A percentile compares a stretch with the other conserved stretches of the same genome.
phyloP scores from a whole-genome alignment of 2,113 vertebrate species.

The Benitochromis conjunctus region DNA sequence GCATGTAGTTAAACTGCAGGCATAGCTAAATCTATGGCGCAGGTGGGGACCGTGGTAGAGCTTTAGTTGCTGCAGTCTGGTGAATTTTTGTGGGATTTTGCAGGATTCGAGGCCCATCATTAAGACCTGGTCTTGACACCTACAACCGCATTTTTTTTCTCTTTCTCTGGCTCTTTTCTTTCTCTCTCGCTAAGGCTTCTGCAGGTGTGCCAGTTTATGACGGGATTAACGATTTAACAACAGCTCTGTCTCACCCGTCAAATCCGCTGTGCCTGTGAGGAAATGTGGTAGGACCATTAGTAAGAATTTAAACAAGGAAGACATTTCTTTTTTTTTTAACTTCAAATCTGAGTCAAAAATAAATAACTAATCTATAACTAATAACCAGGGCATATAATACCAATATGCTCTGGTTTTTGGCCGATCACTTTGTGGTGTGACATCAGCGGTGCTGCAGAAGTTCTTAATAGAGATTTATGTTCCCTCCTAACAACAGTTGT shows the following conservation, averaged over 20 bases:
- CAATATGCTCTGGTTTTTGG: background rate
- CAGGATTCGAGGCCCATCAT: background rate
- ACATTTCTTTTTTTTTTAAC: background rate
- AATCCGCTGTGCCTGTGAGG: background rate
- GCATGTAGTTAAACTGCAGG: background rate
- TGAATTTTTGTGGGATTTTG: background rate
- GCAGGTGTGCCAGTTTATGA: conserved; percentile 42
- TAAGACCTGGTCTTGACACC: background rate
- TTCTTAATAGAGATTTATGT: background rate
- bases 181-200: background rate
- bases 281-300: background rate
- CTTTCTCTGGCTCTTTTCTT: background rate
- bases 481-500: background rate
- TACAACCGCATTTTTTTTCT: background rate
- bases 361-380: background rate
- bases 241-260: background rate
- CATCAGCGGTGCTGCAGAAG: background rate
- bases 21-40: background rate
- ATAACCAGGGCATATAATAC: background rate
- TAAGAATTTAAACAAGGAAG: background rate
- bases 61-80: background rate
- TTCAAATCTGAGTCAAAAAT: background rate
- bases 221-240: conserved; percentile 2
- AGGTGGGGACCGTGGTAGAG: background rate
- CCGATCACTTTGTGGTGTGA: background rate